Evolutionary conservation across 2,888 invertebrate species (phyloP), one percentile per base, ranked within the genome.

Genomic region (Drosophila testacea): DNA sequence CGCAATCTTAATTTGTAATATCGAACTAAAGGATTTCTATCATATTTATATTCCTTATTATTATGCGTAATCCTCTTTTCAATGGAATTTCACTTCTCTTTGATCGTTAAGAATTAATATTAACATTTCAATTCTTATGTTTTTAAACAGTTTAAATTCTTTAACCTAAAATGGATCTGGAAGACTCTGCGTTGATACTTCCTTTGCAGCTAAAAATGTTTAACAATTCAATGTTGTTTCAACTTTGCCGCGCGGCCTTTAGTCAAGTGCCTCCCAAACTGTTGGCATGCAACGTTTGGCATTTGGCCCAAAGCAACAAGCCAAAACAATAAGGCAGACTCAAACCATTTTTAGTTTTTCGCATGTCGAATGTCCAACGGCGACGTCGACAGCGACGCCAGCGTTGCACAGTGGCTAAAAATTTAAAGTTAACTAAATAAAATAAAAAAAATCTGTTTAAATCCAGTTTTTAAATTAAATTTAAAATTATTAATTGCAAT

Each of bases 211-310:
- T 16, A 16, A 16, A 0, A 16, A 16, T 16, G 16, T 16, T 16
- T 16, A 1, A 16, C 41, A 54, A 48, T 32, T 38, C n/a, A 50
- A 57, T 34, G 44, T 54, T 83, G 77, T 81, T 82, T 88, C 55
- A 86, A 82, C 78, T 88, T 59, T 62, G 74, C 81, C 81, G 81
- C 81, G n/a, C 38, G 50, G 78, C 60, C 73, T 74, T 57, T 55
- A 68, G 79, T 52, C 68, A 70, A 84, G 84, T 89, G 78, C 50
- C 78, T 77, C 73, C 66, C 87, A 70, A 83, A 81, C 89, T 88
- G 83, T 75, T 54, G 6, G 38, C 28, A n/a, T 34, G 60, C 68
- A 60, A 57, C 76, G 63, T 56, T 44, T 44, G 16, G 84, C 87
- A 82, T 82, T 82, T 82, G 82, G 70, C 79, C 48, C 44, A 74